phyloP scores from a whole-genome alignment of 2,113 vertebrate genomes.

The Mesocricetus auratus region DNA sequence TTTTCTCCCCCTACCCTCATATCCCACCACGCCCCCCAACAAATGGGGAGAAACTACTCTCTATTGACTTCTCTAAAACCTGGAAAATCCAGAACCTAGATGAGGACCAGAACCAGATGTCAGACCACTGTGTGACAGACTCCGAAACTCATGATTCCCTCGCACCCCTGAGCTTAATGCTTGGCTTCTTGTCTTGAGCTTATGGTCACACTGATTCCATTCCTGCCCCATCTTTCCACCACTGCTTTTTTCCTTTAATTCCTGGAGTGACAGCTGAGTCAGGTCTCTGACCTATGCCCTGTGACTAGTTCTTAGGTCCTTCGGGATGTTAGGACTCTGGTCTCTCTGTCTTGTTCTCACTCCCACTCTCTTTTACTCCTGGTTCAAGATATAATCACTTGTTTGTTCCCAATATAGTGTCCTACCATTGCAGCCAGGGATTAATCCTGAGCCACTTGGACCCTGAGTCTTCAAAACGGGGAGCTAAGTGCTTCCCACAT shows the following conservation, averaged over 20 bases:
- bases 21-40: not conserved
- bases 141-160: not conserved
- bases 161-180: not conserved
- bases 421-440: not conserved
- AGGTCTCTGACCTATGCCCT: not conserved
- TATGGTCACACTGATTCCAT: not conserved
- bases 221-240: not conserved
- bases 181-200: not conserved
- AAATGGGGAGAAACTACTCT: not conserved
- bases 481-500: not conserved
- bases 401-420: not conserved
- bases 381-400: not conserved
- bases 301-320: not conserved
- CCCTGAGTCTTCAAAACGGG: not conserved
- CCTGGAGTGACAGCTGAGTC: not conserved
- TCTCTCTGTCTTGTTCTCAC: not conserved
- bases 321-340: not conserved
- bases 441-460: not conserved
- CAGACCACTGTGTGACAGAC: not conserved
- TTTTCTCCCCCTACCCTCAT: not conserved
- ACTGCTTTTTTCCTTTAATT: not conserved
- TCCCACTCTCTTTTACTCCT: not conserved
- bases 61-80: not conserved
- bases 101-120: not conserved
- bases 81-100: not conserved